Percentiles rank a stretch among this genome's conserved stretches.
Evolutionary conservation across 2,113 vertebrate genomes (phyloP).

Genomic region (Marmota monax): DNA sequence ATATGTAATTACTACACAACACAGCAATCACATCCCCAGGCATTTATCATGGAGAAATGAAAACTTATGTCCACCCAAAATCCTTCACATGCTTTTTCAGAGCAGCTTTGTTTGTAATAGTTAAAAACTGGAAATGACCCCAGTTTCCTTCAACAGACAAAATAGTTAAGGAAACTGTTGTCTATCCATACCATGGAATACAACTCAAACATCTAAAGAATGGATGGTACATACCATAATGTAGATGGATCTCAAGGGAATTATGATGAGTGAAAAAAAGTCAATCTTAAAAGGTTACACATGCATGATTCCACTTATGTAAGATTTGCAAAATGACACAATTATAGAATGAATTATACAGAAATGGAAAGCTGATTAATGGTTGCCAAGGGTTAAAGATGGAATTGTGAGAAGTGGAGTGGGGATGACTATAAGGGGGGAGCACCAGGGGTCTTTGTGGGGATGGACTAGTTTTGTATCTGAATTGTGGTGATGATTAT

Average conservation of each 20-base stretch:
- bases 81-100: neutral
- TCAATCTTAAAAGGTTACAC: neutral
- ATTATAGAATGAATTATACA: neutral
- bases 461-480: neutral
- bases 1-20: neutral
- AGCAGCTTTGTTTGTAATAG: constrained; percentile 8
- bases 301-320: neutral
- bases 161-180: neutral
- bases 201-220: constrained; percentile 12
- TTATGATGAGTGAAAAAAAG: neutral
- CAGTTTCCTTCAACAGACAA: neutral
- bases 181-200: neutral
- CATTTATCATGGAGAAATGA: constrained; percentile 7
- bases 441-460: neutral
- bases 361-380: neutral
- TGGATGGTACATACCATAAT: neutral
- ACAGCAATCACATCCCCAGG: neutral
- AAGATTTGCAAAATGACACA: neutral
- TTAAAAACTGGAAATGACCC: neutral
- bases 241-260: neutral
- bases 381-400: neutral
- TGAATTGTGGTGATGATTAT: neutral
- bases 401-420: neutral
- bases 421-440: neutral
- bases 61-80: neutral